Evolutionary conservation across 2,113 vertebrate genomes (phyloP).

Genomic region (Dipodomys ordii): DNA sequence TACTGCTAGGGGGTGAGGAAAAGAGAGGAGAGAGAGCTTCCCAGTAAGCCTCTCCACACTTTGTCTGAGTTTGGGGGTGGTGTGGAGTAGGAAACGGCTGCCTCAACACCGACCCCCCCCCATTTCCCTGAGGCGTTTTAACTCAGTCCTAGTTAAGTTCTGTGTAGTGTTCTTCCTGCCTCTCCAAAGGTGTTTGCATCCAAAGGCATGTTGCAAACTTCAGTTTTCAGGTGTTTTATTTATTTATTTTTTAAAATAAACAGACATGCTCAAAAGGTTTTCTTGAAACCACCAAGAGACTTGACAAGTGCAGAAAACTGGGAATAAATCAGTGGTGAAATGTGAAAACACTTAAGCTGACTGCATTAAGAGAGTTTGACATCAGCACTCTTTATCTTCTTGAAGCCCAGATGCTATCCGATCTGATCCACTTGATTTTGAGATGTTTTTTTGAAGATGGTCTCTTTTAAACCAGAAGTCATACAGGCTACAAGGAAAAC

Average conservation of each 20-base stretch:
- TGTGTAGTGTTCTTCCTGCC: not conserved
- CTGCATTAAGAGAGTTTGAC: not conserved
- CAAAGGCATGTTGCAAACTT: not conserved
- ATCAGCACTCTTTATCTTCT: not conserved
- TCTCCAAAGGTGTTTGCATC: constrained; percentile 6
- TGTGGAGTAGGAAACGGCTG: not conserved
- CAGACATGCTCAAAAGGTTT: not conserved
- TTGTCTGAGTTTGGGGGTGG: not conserved
- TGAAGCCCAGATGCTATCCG: not conserved
- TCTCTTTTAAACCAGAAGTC: constrained; percentile 27
- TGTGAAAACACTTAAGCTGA: not conserved
- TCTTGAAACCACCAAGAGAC: not conserved
- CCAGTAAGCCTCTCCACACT: too few relatives aligned
- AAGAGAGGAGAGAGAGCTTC: too few relatives aligned
- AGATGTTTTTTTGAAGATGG: not conserved
- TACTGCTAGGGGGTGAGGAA: too few relatives aligned
- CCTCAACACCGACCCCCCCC: too few relatives aligned
- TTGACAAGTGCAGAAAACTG: not conserved
- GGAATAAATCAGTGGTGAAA: not conserved
- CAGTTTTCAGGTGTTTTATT: not conserved
- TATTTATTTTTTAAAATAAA: not conserved
- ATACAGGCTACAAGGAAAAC: not conserved
- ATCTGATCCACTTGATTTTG: not conserved
- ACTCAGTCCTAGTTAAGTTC: not conserved
- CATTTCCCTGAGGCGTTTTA: not conserved